phyloP scores from a whole-genome alignment of 2,888 invertebrate species.

The Ichneumoninae sp. region DNA sequence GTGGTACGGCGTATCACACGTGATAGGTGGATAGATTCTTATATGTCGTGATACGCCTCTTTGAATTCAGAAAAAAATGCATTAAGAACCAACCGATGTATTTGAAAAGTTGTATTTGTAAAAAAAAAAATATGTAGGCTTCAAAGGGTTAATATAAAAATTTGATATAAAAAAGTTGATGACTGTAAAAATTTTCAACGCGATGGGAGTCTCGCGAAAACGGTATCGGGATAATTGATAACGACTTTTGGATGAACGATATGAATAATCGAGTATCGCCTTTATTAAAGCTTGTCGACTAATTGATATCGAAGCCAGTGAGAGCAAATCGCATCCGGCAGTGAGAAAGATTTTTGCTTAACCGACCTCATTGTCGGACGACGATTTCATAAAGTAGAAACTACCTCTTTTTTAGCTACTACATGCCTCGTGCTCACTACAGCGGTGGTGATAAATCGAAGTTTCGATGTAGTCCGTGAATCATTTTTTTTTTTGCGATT shows the following conservation, averaged over 20 bases:
- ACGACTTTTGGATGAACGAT: slow-evolving; percentile 47
- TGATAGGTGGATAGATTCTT: background rate
- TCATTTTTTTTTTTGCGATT: background rate
- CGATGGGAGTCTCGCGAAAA: slow-evolving; percentile 8
- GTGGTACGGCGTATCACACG: background rate
- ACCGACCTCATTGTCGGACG: slow-evolving; percentile 50
- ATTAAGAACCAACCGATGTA: too few relatives aligned
- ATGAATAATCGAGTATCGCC: slow-evolving; percentile 48
- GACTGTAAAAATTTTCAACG: background rate
- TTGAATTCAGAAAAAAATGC: too few relatives aligned
- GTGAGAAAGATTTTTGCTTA: slow-evolving; percentile 29
- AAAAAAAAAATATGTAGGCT: background rate
- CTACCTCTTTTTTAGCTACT: slow-evolving; percentile 41
- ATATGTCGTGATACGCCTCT: too few relatives aligned
- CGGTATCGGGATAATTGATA: slow-evolving; percentile 28
- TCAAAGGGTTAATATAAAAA: background rate
- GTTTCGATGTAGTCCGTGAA: slow-evolving; percentile 21
- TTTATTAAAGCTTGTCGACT: slow-evolving; percentile 12
- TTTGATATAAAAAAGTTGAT: background rate
- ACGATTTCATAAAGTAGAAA: slow-evolving; percentile 47
- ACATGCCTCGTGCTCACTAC: slow-evolving; percentile 70
- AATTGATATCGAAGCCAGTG: slow-evolving; percentile 39
- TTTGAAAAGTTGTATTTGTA: too few relatives aligned
- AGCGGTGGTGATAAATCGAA: slow-evolving; percentile 41
- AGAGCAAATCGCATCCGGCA: slow-evolving; percentile 41